Base-by-base conservation (phyloP, 2,888 invertebrate genomes). In the Andrena praecox region DNA sequence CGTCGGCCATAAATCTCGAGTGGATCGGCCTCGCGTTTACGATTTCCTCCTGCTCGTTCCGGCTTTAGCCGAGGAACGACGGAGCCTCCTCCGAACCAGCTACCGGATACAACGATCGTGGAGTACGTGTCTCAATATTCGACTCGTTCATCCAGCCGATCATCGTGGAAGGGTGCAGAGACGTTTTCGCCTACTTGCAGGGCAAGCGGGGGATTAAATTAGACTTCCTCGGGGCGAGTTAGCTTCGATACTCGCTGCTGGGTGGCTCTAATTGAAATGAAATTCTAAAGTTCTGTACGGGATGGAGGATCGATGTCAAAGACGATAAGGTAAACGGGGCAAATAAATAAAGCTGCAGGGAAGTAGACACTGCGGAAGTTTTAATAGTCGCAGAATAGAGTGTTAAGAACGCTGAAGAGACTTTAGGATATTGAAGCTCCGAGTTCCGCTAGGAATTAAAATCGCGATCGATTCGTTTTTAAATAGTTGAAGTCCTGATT, bases 1-100 rank as follows among this genome's bases (percentile, higher is more conserved):
- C 50, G 8, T 33, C 12, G 64, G n/a, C 56, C 69, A 50, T 79
- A 79, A 79, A 75, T 64, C 59, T 60, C 35, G 2, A 29, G 24
- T 27, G 16, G 54, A 68, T 73, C 62, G 60, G 31, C 12, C 73
- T 29, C 54, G 33, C 63, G 31, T 73, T 73, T 78, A 78, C 69
- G 64, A 64, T 79, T 70, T 66, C 56, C 52, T 20, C n/a, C n/a
- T 3, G 54, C 20, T 48, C 64, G 59, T 69, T 50, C 50, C 63
- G 16, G 42, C 20, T 62, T 16, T 33, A 27, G 24, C 35, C 8
- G 64, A 59, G 35, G 35, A 27, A 64, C 24, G 50, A 8, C 5
- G 3, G 56, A 33, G n/a, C 48, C 42, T 60, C 63, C 42, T 52
- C 33, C 33, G 35, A 79, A 52, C 42, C 48, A 68, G 60, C 42